Base-by-base conservation (phyloP, 2,113 vertebrate species). In the Tetraodon nigroviridis region DNA sequence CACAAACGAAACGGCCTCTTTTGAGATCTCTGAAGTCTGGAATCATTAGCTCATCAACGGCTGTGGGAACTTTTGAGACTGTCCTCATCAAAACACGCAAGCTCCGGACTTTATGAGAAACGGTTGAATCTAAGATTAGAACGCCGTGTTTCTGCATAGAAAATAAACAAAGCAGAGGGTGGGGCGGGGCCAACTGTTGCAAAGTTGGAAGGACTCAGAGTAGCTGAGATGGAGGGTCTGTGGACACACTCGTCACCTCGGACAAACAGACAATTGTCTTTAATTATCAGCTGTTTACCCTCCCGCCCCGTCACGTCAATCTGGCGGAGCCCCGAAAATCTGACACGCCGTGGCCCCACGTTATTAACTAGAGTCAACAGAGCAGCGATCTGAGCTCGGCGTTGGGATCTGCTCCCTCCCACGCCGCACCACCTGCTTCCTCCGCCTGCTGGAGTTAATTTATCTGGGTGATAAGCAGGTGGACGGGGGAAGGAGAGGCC, bases 401-500 rank as follows among this genome's bases (percentile, higher is more conserved):
- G 88, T 82, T 89, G 81, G 64, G 29, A 88, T 80, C 49, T 76
- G 58, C 76, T 68, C 69, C 73, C 64, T 66, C 59, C 67, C 70
- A 62, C 73, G 37, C 75, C 20, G 41, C 71, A 80, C 83, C 85
- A 87, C 89, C 83, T 80, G 77, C 85, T 73, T 79, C 85, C 82
- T 82, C 80, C 71, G 86, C 80, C 87, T 86, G 83, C 88, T 68
- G 61, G 75, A 83, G 89, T 91, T 93, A 83, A 80, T 91, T 90
- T 87, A 86, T 82, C 78, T 71, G 84, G 76, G 85, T 89, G 91
- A 93, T 92, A 92, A 94, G 92, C 93, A 86, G 91, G 70, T 90
- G 94, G 90, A 93, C 90, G 89, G 90, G 88, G 79, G 84, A 91
- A 88, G 85, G 85, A 87, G 81, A 87, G 55, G 17, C 66, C 84